Evolutionary conservation across 2,797 vertebrate species (phyloP).

Genomic region (Peromyscus melanophrys): DNA sequence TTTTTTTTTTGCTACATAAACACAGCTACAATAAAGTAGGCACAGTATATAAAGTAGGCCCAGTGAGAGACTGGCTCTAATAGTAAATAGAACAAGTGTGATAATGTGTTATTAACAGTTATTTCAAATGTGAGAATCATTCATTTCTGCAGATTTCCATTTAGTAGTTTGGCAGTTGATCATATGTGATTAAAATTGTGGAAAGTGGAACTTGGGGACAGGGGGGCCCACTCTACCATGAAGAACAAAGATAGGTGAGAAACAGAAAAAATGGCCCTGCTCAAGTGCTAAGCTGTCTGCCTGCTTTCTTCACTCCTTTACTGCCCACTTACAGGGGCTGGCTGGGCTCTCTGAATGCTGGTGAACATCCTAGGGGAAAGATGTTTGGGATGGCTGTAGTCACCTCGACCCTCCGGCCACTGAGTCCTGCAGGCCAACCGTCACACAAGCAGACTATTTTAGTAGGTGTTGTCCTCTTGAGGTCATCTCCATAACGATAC

Average conservation of each 20-base stretch:
- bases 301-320: too few species aligned
- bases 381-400: too few species aligned
- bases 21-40: neutral
- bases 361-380: neutral
- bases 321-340: neutral
- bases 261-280: neutral
- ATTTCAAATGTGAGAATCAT: neutral
- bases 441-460: neutral
- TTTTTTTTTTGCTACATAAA: neutral
- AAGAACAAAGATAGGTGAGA: neutral
- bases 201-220: neutral
- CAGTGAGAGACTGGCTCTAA: neutral
- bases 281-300: fast-evolving
- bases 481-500: neutral
- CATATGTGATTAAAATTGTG: neutral
- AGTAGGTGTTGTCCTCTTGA: neutral
- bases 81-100: neutral
- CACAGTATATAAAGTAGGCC: neutral
- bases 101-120: neutral
- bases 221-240: fast-evolving
- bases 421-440: neutral
- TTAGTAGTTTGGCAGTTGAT: neutral
- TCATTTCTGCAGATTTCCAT: neutral
- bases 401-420: neutral
- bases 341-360: neutral